Evolutionary conservation across 2,888 invertebrate genomes (phyloP).

Genomic region (Coelinius sp.): DNA sequence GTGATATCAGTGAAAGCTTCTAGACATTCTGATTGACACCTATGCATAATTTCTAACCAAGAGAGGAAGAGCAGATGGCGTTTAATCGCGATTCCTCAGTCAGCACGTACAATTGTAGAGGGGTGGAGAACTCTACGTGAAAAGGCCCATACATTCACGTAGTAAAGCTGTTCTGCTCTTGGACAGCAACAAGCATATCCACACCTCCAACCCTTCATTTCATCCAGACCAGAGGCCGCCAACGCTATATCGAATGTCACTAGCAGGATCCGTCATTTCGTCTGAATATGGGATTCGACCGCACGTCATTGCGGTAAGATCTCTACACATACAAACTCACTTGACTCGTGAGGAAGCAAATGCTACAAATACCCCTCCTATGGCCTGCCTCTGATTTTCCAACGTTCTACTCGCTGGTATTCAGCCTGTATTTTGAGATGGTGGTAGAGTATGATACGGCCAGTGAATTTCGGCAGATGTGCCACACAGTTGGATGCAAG

Average conservation of each 20-base stretch:
- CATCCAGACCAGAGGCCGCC: slow-evolving; percentile 58
- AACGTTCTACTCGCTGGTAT: slow-evolving; percentile 11
- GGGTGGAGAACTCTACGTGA: slow-evolving; percentile 5
- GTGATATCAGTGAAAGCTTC: not conserved
- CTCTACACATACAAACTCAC: slow-evolving; percentile 53
- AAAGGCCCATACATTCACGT: not conserved
- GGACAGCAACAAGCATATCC: slow-evolving; percentile 22
- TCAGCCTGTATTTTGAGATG: slow-evolving; percentile 9
- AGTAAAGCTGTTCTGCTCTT: slow-evolving; percentile 1
- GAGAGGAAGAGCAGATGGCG: slow-evolving; percentile 17
- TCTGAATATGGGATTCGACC: slow-evolving; percentile 67
- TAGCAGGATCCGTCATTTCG: slow-evolving; percentile 70
- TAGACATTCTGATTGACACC: slow-evolving; percentile 30
- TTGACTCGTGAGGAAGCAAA: slow-evolving; percentile 17
- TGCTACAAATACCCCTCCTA: slow-evolving; percentile 44
- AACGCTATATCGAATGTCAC: slow-evolving; percentile 70
- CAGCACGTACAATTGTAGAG: slow-evolving; percentile 30
- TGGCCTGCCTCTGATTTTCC: slow-evolving; percentile 62
- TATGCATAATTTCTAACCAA: not conserved
- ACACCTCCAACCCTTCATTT: slow-evolving; percentile 45
- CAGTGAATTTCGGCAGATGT: slow-evolving; percentile 20
- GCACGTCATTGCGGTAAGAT: slow-evolving; percentile 71
- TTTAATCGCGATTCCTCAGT: slow-evolving; percentile 39
- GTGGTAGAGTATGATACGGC: slow-evolving; percentile 13
- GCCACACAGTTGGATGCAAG: slow-evolving; percentile 26